Evolutionary conservation across 2,888 invertebrate genomes (phyloP).

Genomic region (Eupithecia exiguata): DNA sequence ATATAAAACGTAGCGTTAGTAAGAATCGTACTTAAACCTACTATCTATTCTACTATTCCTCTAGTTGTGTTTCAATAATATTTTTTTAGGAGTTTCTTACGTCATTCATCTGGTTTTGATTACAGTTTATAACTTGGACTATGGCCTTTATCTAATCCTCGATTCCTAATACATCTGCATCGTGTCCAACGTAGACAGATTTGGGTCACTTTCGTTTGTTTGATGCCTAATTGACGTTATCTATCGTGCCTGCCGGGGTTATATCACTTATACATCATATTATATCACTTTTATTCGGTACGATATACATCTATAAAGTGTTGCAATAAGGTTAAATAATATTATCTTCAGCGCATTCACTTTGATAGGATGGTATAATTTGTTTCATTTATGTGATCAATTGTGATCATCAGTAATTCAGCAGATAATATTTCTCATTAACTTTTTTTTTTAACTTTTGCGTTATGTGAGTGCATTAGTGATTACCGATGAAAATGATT

Average conservation of each 20-base stretch:
- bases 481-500: constrained; percentile 9
- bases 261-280: constrained; percentile 37
- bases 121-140: constrained; percentile 26
- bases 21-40: neutral
- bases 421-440: neutral
- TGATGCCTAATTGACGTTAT: constrained; percentile 50
- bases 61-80: neutral
- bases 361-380: neutral
- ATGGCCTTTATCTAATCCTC: constrained; percentile 36
- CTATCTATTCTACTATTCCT: too few relatives aligned
- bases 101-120: neutral
- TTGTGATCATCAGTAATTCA: neutral
- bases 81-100: neutral
- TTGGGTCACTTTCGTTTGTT: constrained; percentile 50
- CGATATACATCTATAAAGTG: constrained; percentile 39
- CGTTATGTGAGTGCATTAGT: constrained; percentile 8
- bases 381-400: neutral
- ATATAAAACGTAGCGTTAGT: neutral
- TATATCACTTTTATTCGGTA: constrained; percentile 38
- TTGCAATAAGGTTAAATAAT: constrained; percentile 1
- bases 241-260: constrained; percentile 41
- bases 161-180: constrained; percentile 45
- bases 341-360: neutral
- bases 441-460: neutral
- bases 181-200: constrained; percentile 45